Percentiles rank a stretch among this genome's conserved stretches.
Evolutionary conservation across 2,888 invertebrate genomes (phyloP).

Genomic region (Lucinisca nassula): DNA sequence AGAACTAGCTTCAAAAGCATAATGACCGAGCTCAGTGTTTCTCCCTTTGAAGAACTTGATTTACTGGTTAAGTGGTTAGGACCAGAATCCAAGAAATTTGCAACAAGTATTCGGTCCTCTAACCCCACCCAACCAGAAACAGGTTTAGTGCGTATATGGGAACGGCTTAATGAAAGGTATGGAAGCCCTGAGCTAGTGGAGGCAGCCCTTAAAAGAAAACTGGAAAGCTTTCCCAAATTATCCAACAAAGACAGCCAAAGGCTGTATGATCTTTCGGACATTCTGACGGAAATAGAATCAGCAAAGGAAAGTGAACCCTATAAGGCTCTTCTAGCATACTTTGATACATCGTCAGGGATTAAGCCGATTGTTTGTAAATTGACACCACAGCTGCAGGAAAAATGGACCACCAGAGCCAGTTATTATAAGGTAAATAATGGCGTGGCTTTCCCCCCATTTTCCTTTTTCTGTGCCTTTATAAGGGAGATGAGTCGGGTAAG

Average conservation of each 20-base stretch:
- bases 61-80: slow-evolving; percentile 38
- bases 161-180: slow-evolving; percentile 36
- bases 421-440: not conserved
- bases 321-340: not conserved
- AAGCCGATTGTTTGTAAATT: slow-evolving; percentile 1
- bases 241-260: not conserved
- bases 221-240: slow-evolving; percentile 9
- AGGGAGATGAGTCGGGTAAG: not conserved
- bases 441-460: slow-evolving; percentile 5
- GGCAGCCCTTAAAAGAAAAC: slow-evolving; percentile 21
- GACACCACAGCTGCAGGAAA: not conserved
- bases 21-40: slow-evolving; percentile 22
- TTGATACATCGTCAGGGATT: slow-evolving; percentile 20
- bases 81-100: slow-evolving; percentile 15
- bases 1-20: slow-evolving; percentile 37
- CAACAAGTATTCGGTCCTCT: slow-evolving; percentile 27
- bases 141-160: slow-evolving; percentile 20
- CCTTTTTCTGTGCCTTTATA: not conserved
- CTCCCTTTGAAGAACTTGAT: slow-evolving; percentile 34
- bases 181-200: slow-evolving; percentile 43
- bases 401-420: not conserved
- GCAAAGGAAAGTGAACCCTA: not conserved
- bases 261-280: slow-evolving; percentile 23
- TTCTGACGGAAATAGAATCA: slow-evolving; percentile 17
- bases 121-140: slow-evolving; percentile 7